These are phyloP conservation scores for Chlorospingus semifuscus DNA, from an alignment of 2,797 vertebrate genomes.

Conservation along the genomic window DNA sequence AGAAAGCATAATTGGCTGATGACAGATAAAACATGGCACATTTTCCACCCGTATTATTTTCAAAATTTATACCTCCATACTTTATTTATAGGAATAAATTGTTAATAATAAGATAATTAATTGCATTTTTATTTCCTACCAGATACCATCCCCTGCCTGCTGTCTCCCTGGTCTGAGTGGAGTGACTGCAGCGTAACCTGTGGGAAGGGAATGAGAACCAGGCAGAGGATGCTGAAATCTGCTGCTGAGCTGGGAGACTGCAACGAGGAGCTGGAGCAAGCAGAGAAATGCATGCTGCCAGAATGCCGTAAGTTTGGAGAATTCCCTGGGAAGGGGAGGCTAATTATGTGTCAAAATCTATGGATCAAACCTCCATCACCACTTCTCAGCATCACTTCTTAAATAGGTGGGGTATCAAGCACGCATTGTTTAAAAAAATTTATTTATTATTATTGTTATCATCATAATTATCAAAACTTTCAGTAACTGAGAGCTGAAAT, in stretches of 20 bases:
- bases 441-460: not conserved
- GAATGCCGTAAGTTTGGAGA: constrained; percentile 89
- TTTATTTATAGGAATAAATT: not conserved
- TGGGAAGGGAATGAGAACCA: constrained; percentile 88
- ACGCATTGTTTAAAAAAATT: no score
- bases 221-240: constrained; percentile 93
- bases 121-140: not conserved
- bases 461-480: not conserved
- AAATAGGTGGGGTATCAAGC: not conserved
- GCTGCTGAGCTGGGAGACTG: constrained; percentile 95
- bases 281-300: constrained; percentile 97
- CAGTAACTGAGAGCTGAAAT: not conserved
- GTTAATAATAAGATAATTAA: not conserved
- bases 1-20: not conserved
- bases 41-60: not conserved
- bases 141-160: constrained; percentile 97
- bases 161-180: constrained; percentile 97
- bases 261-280: constrained; percentile 94
- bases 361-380: not conserved
- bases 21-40: not conserved
- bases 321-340: not conserved
- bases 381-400: not conserved
- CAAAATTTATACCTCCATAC: not conserved
- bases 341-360: rapidly evolving
- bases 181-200: constrained; percentile 97